These are phyloP conservation scores for Scortum barcoo DNA, from an alignment of 2,113 vertebrate species.

Conservation along the genomic window DNA sequence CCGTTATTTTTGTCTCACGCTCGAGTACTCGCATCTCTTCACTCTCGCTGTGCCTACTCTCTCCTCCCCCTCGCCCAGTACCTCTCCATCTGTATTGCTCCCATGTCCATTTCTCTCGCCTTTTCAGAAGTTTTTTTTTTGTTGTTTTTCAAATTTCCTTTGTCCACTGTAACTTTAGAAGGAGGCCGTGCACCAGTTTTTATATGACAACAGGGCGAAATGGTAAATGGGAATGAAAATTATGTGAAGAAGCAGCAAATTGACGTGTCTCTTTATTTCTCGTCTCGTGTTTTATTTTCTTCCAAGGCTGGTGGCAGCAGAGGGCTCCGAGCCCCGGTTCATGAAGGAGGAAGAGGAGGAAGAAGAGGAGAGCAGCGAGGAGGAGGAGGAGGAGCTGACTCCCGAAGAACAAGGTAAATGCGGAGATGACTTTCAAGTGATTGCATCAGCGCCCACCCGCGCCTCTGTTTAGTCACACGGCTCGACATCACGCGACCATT, in stretches of 20 bases:
- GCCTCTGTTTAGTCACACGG: background rate
- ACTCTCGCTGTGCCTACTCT: conserved; percentile 18
- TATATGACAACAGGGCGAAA: background rate
- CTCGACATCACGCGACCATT: background rate
- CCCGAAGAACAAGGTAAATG: conserved; percentile 92
- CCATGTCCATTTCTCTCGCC: background rate
- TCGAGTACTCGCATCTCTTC: conserved; percentile 49
- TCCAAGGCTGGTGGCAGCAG: conserved; percentile 90
- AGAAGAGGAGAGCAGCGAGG: conserved; percentile 90
- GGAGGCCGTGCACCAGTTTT: background rate
- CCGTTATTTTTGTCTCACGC: conserved; percentile 57
- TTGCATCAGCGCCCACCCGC: background rate
- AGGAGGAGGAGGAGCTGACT: conserved; percentile 92
- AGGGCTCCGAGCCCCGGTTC: conserved; percentile 87
- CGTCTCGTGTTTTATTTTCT: background rate
- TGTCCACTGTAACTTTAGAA: background rate
- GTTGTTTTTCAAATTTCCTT: no score
- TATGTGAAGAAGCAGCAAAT: background rate
- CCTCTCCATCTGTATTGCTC: conserved; percentile 44
- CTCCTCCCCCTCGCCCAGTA: conserved; percentile 23
- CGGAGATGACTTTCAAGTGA: background rate
- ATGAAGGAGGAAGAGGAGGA: conserved; percentile 83
- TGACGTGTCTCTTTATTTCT: background rate
- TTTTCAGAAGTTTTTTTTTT: conserved; percentile 3
- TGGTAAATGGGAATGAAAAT: background rate